These are phyloP conservation scores for Harpegnathos saltator DNA, from an alignment of 1,140 invertebrate genomes.

Conservation along the genomic window DNA sequence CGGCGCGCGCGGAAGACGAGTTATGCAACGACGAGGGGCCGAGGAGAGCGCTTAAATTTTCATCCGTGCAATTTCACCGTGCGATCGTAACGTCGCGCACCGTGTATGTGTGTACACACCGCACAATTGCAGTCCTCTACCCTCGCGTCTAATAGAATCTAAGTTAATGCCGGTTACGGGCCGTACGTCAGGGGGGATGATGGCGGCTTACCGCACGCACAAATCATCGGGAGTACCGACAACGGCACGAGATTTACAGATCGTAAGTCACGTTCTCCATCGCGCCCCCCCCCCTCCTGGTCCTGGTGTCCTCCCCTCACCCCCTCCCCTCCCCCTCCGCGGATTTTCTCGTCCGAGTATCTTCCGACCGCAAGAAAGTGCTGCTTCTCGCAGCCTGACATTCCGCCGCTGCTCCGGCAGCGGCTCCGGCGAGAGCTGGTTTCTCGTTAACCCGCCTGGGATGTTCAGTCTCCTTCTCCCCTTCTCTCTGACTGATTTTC, in stretches of 20 bases:
- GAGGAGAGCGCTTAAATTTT: constrained; percentile 32
- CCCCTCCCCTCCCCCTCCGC: constrained; percentile 13
- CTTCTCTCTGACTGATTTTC: not conserved
- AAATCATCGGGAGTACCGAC: constrained; percentile 68
- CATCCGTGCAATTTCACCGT: constrained; percentile 46
- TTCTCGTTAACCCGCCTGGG: not conserved
- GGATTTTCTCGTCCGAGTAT: constrained; percentile 20
- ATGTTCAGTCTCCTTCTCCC: not conserved
- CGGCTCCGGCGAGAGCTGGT: not conserved
- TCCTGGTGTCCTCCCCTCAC: constrained; percentile 11
- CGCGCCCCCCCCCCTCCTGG: constrained; percentile 7
- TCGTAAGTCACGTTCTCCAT: constrained; percentile 66
- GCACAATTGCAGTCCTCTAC: constrained; percentile 39
- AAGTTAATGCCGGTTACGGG: constrained; percentile 58
- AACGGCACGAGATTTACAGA: constrained; percentile 67
- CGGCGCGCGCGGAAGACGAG: no score
- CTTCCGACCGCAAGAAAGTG: constrained; percentile 24
- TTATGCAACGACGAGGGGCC: constrained; percentile 37
- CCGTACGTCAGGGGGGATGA: constrained; percentile 63
- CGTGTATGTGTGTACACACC: constrained; percentile 13
- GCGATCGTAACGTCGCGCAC: constrained; percentile 27
- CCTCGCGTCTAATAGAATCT: constrained; percentile 68
- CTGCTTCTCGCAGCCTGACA: constrained; percentile 29
- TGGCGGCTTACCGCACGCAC: constrained; percentile 70
- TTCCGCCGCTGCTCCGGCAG: not conserved